Percentiles rank a stretch among this genome's conserved stretches.
Conservation (phyloP, 2,113 vertebrate species). For the Tinamus guttatus region DNA sequence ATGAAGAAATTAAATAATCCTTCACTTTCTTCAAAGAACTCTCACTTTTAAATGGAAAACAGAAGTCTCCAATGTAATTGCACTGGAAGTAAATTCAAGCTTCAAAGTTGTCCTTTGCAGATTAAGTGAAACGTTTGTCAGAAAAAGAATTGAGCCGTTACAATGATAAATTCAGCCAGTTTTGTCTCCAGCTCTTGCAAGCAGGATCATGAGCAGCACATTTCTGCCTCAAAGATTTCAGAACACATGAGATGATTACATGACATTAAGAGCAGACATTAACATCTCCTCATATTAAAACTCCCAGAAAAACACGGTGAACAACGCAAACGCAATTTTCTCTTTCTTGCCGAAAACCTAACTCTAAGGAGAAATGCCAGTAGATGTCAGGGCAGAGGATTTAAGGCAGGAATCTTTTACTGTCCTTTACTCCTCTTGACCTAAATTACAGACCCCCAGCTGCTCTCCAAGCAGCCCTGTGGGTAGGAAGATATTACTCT, state of each 20-base stretch:
- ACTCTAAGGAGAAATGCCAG: neutral
- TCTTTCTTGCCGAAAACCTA: neutral
- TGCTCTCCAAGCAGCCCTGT: neutral
- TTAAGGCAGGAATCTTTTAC: neutral
- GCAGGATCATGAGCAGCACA: neutral
- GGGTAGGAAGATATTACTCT: neutral
- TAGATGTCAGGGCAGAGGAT: neutral
- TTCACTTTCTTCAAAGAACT: conserved; percentile 29
- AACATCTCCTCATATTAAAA: neutral
- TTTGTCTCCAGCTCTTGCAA: neutral
- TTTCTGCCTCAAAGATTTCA: neutral
- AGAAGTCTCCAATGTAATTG: neutral
- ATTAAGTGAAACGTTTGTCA: conserved; percentile 1
- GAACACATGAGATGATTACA: neutral
- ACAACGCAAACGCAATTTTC: neutral
- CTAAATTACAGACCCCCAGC: rapidly evolving
- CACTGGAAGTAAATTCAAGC: neutral
- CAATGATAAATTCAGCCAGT: neutral
- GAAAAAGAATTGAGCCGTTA: neutral
- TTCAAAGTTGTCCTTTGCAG: neutral
- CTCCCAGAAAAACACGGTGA: neutral
- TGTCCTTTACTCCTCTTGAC: neutral
- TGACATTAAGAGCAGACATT: neutral
- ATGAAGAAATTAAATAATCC: conserved; percentile 57
- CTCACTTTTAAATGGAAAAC: neutral